Conservation (phyloP, 2,797 vertebrate genomes). For the Darevskia nairensis region DNA sequence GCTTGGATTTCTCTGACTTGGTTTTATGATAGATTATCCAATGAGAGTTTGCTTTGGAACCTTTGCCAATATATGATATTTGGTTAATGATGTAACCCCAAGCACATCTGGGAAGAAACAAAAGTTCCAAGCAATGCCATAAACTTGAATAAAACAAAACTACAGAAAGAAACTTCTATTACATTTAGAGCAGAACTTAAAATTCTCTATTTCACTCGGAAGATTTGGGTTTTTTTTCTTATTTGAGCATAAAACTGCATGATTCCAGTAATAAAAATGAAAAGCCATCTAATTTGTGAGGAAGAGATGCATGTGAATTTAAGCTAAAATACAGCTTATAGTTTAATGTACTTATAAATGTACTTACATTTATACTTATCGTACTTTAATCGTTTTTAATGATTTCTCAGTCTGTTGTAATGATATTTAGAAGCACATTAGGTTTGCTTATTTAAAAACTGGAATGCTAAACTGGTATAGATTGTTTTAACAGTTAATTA, state of each 20-base stretch:
- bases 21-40: neutral
- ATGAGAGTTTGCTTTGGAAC: neutral
- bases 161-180: slow-evolving; percentile 23
- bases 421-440: neutral
- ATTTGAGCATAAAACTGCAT: neutral
- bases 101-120: neutral
- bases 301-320: slow-evolving; percentile 18
- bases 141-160: neutral
- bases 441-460: neutral
- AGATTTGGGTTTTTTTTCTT: slow-evolving; percentile 21
- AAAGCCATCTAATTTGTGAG: neutral
- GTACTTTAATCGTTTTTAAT: slow-evolving; percentile 26
- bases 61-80: neutral
- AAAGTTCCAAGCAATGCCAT: neutral
- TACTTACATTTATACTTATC: neutral
- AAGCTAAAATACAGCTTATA: neutral
- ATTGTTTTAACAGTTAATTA: neutral
- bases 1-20: neutral
- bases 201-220: neutral
- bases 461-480: neutral
- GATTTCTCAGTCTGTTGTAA: neutral
- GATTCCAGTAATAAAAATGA: slow-evolving; percentile 16
- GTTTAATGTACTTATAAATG: no score
- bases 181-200: slow-evolving; percentile 19
- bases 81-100: neutral